A percentile compares a stretch with the other conserved stretches of the same genome.
These are phyloP conservation scores for Zootoca vivipara DNA, from an alignment of 2,113 vertebrate genomes.

Conservation along the genomic window DNA sequence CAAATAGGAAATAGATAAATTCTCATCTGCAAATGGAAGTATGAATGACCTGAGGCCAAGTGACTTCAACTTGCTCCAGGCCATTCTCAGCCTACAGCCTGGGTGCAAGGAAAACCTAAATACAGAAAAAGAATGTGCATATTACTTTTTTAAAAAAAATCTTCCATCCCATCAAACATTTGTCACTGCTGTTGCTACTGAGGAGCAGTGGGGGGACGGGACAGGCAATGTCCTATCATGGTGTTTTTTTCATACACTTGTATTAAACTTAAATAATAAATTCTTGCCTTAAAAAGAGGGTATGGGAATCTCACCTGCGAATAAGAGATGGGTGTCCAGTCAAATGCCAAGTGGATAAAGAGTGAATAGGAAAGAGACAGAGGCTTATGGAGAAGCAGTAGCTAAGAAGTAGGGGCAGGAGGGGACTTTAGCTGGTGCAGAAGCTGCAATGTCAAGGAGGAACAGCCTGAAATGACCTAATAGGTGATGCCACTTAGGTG, in stretches of 20 bases:
- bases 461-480: conserved; percentile 64
- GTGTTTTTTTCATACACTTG: neutral
- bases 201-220: too few species aligned
- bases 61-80: neutral
- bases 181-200: neutral
- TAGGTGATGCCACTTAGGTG: conserved; percentile 42
- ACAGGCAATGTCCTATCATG: neutral
- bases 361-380: conserved; percentile 57
- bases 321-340: conserved; percentile 61
- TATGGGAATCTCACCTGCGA: conserved; percentile 67
- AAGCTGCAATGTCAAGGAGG: conserved; percentile 56
- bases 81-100: neutral
- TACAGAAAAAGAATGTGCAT: neutral
- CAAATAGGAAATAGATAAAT: neutral
- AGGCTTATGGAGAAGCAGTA: conserved; percentile 65
- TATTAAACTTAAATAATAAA: neutral
- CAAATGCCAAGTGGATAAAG: conserved; percentile 57
- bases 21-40: neutral
- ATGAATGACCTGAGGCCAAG: neutral
- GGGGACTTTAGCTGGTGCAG: conserved; percentile 62
- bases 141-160: neutral
- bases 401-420: conserved; percentile 59
- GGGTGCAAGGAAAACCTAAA: neutral
- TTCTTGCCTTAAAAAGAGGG: neutral
- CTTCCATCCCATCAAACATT: neutral